These are phyloP conservation scores for Quadroppia sp. DNA, from an alignment of 2,888 invertebrate genomes.

Conservation along the genomic window DNA sequence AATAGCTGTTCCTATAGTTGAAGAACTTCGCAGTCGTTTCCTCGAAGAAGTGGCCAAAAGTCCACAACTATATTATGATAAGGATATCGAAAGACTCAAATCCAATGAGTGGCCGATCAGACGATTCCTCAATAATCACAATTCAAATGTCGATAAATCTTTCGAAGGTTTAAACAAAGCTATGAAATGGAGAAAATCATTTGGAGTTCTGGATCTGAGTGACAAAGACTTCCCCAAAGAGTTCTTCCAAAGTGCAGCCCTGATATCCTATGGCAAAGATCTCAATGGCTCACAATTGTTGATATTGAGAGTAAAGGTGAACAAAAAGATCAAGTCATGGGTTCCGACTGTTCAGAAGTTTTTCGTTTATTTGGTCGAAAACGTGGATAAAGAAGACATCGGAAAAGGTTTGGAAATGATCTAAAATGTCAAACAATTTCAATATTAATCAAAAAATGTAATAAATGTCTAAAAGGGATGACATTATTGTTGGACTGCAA, in stretches of 20 bases:
- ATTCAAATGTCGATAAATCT: neutral
- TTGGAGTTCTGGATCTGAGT: neutral
- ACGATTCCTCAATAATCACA: neutral
- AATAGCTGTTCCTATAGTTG: neutral
- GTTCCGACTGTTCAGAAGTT: neutral
- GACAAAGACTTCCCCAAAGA: conserved; percentile 12
- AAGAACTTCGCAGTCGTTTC: neutral
- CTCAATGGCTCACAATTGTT: neutral
- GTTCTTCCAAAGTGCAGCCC: neutral
- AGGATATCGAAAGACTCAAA: conserved; percentile 5
- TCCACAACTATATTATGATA: conserved; percentile 12
- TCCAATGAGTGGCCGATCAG: conserved; percentile 7
- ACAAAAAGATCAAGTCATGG: neutral
- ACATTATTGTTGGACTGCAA: conserved; percentile 14
- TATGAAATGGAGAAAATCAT: conserved; percentile 11
- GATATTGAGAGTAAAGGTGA: conserved; percentile 6
- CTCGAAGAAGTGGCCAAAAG: conserved; percentile 7
- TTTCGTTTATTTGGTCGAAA: conserved; percentile 7
- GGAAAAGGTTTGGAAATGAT: conserved; percentile 2
- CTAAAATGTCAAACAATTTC: neutral
- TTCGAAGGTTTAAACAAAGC: neutral
- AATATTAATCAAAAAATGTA: neutral
- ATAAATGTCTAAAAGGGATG: neutral
- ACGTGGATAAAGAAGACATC: neutral
- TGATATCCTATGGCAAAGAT: conserved; percentile 1